Evolutionary conservation across 2,113 vertebrate species (phyloP).

Genomic region (Ancistrus triradiatus): DNA sequence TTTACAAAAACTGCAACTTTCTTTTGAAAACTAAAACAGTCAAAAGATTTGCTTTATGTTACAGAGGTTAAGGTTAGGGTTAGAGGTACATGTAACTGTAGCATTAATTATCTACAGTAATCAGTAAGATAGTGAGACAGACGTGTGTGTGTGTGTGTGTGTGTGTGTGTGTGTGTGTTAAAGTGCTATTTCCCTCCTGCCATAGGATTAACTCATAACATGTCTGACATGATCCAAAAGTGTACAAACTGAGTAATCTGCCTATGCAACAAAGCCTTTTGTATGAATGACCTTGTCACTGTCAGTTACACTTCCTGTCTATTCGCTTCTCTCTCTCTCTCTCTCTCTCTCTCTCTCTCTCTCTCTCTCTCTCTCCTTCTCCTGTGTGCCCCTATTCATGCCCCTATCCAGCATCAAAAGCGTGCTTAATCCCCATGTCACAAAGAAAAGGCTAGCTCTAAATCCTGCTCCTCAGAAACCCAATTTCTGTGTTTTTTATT

Average conservation of each 20-base stretch:
- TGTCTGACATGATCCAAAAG: slow-evolving; percentile 92
- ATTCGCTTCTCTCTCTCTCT: slow-evolving; percentile 60
- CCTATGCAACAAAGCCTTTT: slow-evolving; percentile 86
- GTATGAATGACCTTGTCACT: slow-evolving; percentile 93
- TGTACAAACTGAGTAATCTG: slow-evolving; percentile 95
- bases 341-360: slow-evolving; percentile 13
- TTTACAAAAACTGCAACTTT: too few species aligned
- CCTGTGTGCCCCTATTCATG: slow-evolving; percentile 55
- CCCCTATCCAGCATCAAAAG: slow-evolving; percentile 60
- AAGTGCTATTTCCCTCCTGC: not conserved
- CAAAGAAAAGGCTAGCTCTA: slow-evolving; percentile 73
- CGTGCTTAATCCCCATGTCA: slow-evolving; percentile 78
- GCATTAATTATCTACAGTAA: too few species aligned
- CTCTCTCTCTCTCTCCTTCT: slow-evolving; percentile 19
- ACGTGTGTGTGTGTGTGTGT: too few species aligned
- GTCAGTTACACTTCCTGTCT: slow-evolving; percentile 88
- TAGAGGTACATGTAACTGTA: too few species aligned
- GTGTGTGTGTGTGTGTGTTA: not conserved
- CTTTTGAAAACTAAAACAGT: too few species aligned
- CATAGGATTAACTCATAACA: slow-evolving; percentile 82
- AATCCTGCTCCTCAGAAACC: slow-evolving; percentile 82
- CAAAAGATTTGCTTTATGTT: too few species aligned
- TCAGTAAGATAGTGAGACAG: too few species aligned
- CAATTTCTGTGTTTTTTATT: slow-evolving; percentile 83
- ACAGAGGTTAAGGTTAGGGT: too few species aligned